Base-by-base conservation (phyloP, 2,797 vertebrate species). In the Notolepis coatsorum region DNA sequence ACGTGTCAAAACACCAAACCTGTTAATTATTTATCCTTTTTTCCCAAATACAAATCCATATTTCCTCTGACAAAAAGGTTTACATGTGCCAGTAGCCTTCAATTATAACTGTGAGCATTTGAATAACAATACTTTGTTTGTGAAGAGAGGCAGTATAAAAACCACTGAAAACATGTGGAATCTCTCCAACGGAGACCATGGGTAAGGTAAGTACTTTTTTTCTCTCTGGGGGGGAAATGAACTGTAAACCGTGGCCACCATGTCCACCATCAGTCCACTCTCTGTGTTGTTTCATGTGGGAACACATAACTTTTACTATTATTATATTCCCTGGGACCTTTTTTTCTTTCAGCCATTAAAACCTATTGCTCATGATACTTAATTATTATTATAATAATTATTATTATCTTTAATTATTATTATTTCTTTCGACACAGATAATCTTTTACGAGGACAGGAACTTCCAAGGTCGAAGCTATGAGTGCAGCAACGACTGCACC, bases 81-180 rank as follows among this genome's bases (percentile, higher is more conserved):
- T 88, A 92, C 90, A 92, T 90, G 87, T 92, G 89, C 85, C 80
- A 80, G 81, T 86, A 81, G 85, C 80, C 75, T 86, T 91, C 81
- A 89, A 65, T 88, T 90, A 88, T 79, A 86, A 87, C 84, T 80
- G 77, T 73, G 73, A 78, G 71, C 56, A 93, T 93, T 93, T 93
- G 82, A 93, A 93, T 94, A 87, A 94, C 92, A 93, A 94, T 89
- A 68, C 86, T 84, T 88, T 91, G 90, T 91, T 93, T 93, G 93
- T 92, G 56, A 71, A 85, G 81, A 81, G 87, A 78, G 71, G 49
- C 53, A 59, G 84, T 91, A 94, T 93, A 94, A 91, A 94, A 92
- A 91, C 88, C 85, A 85, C 82, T 83, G 91, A 88, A 92, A 93
- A 88, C 89, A 91, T 89, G 89, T 85, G 88, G 87, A 91, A 86